Conservation (phyloP, 2,113 vertebrate species). For the Syngnathoides biaculeatus region DNA sequence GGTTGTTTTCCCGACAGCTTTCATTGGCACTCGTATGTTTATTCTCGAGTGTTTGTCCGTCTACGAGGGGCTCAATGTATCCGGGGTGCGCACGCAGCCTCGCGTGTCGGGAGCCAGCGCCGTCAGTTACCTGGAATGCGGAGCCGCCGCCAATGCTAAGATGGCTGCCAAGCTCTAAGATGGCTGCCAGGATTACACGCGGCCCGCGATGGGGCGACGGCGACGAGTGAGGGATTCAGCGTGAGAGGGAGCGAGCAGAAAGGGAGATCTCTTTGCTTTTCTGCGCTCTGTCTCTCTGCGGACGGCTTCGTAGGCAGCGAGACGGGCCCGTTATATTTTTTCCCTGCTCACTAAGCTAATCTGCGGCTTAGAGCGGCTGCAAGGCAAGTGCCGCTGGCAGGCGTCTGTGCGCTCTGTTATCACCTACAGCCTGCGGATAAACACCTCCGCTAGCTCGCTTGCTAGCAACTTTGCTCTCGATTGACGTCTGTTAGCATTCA, state of each 20-base stretch:
- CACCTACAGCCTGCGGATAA: slow-evolving; percentile 71
- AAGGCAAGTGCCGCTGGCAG: slow-evolving; percentile 72
- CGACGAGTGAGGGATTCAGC: slow-evolving; percentile 53
- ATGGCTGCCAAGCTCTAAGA: slow-evolving; percentile 97
- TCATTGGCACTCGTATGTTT: slow-evolving; percentile 59
- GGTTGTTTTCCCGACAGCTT: slow-evolving; percentile 64
- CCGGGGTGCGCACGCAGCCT: slow-evolving; percentile 52
- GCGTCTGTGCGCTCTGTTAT: slow-evolving; percentile 65
- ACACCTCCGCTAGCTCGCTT: slow-evolving; percentile 59
- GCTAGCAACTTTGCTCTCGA: slow-evolving; percentile 36
- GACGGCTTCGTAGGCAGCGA: slow-evolving; percentile 68
- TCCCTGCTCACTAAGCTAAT: slow-evolving; percentile 66
- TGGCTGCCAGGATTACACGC: slow-evolving; percentile 88
- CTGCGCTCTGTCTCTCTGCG: slow-evolving; percentile 48
- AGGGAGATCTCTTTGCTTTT: slow-evolving; percentile 56
- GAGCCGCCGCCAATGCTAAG: slow-evolving; percentile 83
- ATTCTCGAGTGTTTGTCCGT: slow-evolving; percentile 48
- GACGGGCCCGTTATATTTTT: slow-evolving; percentile 76
- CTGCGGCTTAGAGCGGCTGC: slow-evolving; percentile 72
- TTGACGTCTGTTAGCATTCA: slow-evolving; percentile 12
- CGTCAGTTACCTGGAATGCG: slow-evolving; percentile 78
- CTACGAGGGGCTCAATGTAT: slow-evolving; percentile 49
- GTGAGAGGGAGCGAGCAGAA: slow-evolving; percentile 39
- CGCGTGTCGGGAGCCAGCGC: slow-evolving; percentile 69
- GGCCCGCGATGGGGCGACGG: slow-evolving; percentile 55